Base-by-base conservation (phyloP, 2,113 vertebrate species). In the Caretta caretta region DNA sequence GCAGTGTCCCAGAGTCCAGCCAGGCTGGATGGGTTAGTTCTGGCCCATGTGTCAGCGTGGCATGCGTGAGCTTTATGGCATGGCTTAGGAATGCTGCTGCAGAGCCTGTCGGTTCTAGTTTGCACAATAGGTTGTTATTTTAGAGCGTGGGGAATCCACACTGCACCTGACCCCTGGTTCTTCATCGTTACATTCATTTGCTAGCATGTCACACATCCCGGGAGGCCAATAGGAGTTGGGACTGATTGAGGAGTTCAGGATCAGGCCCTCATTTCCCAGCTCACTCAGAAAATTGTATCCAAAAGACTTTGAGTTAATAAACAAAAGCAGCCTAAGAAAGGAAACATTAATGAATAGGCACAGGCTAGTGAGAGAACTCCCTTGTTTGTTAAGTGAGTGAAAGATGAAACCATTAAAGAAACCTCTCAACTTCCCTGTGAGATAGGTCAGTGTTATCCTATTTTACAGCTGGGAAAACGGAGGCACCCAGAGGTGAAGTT, bases 111-210 rank as follows among this genome's bases (percentile, higher is more conserved):
- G 94, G 90, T 92, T 90, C 89, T 87, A 81, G 3, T 94, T 95
- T 86, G 49, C 83, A 93, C 80, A 93, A 85, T 80, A 69, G 38
- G 94, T 4, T 75, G 31, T 82, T 6, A 9, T 93, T 2, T 97
- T 97, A 97, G 97, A 95, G 72, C 91, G 96, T 94, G 93, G 80
- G 88, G 86, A 94, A 48, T 1, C 76, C 83, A 69, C 93, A 93
- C 8, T 1, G n/a, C 38, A 13, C 1, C 86, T 7, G 0, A 49
- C 57, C 3, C 25, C 81, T 75, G 0, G 2, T 46, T 76, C 48
- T 35, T 14, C 83, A 38, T 46, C 57, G 20, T 27, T 48, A 25
- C 53, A 54, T 31, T 46, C 25, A 38, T 49, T n/a, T 49, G 51
- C 31, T 22, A 4, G 46, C 3, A 2, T 50, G 42, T 50, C 24